These are phyloP conservation scores for Miniopterus natalensis DNA, from an alignment of 2,113 vertebrate genomes.

Conservation along the genomic window DNA sequence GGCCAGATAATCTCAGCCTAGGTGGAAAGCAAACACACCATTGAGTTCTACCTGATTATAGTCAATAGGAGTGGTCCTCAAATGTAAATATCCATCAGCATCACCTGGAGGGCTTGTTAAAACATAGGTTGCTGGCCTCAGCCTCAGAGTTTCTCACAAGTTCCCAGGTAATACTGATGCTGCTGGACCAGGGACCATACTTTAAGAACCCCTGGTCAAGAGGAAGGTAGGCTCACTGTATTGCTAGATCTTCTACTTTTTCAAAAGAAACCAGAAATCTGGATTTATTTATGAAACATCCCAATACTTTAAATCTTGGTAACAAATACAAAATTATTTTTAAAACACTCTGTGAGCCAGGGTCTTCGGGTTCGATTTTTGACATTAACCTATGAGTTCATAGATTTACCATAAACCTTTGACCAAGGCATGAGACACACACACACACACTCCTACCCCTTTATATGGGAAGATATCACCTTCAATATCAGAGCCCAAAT, in stretches of 20 bases:
- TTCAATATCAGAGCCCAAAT: neutral
- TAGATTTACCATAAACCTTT: neutral
- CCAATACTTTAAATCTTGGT: constrained; percentile 5
- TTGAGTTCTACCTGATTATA: neutral
- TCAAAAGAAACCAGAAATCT: constrained; percentile 2
- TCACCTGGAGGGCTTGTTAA: neutral
- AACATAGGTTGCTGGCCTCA: too few species aligned
- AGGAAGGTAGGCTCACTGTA: neutral
- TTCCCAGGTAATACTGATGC: neutral
- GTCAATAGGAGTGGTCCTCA: neutral
- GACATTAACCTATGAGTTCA: constrained; percentile 20
- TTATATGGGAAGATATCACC: neutral
- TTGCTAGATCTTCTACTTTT: neutral
- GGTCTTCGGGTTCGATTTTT: constrained; percentile 10
- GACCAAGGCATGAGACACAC: neutral
- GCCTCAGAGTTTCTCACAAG: neutral
- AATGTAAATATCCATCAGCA: accelerated
- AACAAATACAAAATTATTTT: constrained; percentile 56
- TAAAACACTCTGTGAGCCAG: neutral
- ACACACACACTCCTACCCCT: neutral
- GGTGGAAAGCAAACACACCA: neutral
- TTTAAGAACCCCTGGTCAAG: neutral
- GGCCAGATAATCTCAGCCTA: neutral
- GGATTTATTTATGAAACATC: neutral
- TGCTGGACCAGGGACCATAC: neutral